Conservation (phyloP, 2,888 invertebrate species). For the Cerceris ruficornis region DNA sequence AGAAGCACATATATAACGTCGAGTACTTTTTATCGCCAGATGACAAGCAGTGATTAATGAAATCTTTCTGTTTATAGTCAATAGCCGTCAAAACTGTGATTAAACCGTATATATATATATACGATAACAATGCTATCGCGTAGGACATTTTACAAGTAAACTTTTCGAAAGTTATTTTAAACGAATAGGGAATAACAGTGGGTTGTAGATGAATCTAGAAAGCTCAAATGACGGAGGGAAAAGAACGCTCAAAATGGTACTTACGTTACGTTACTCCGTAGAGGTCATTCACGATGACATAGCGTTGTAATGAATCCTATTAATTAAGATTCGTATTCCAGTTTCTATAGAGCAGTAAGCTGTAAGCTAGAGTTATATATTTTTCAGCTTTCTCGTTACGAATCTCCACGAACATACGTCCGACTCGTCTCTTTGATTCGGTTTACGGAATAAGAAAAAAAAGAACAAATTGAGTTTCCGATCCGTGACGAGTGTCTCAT, state of each 20-base stretch:
- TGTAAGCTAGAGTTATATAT: constrained; percentile 70
- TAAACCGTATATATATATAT: constrained; percentile 39
- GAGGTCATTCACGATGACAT: constrained; percentile 49
- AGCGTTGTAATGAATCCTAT: constrained; percentile 53
- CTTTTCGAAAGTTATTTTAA: constrained; percentile 53
- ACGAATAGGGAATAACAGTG: constrained; percentile 34
- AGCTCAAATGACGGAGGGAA: constrained; percentile 15
- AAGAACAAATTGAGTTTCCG: constrained; percentile 20
- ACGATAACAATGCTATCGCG: constrained; percentile 50
- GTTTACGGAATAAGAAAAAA: constrained; percentile 23
- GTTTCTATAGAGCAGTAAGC: constrained; percentile 65
- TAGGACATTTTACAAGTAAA: constrained; percentile 47
- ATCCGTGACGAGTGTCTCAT: constrained; percentile 27
- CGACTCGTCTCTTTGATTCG: constrained; percentile 28
- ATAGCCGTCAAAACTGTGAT: constrained; percentile 52
- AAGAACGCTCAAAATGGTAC: constrained; percentile 55
- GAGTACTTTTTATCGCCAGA: constrained; percentile 45
- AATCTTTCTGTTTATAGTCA: constrained; percentile 42
- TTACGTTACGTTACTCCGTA: constrained; percentile 54
- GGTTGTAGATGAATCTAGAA: constrained; percentile 22
- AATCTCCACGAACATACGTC: constrained; percentile 41
- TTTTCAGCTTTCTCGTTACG: constrained; percentile 59
- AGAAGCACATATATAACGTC: constrained; percentile 31
- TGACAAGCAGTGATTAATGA: constrained; percentile 32
- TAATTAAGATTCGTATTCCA: constrained; percentile 62